Conservation (phyloP, 2,797 vertebrate species). For the Brachyrhaphis roseni region DNA sequence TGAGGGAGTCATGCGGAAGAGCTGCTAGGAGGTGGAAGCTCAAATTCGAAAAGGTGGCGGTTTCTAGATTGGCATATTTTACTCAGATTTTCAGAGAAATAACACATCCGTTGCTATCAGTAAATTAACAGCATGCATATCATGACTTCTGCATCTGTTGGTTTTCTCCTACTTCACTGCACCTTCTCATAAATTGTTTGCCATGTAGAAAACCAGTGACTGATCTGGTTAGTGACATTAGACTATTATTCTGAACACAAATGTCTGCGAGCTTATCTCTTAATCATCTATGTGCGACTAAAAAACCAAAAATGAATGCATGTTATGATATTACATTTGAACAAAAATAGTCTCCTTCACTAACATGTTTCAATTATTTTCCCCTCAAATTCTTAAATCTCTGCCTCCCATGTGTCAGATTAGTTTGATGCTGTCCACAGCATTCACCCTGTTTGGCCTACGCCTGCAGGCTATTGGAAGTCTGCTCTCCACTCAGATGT, state of each 20-base stretch:
- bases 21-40: too few species aligned
- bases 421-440: constrained; percentile 62
- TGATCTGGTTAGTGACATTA: not conserved
- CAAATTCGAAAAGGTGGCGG: too few species aligned
- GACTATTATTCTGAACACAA: not conserved
- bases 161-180: not conserved
- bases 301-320: not conserved
- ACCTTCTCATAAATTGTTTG: not conserved
- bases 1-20: too few species aligned
- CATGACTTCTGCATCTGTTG: not conserved
- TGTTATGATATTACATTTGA: constrained; percentile 9
- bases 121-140: not conserved
- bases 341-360: constrained; percentile 30
- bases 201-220: not conserved
- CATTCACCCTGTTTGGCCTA: constrained; percentile 45
- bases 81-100: not conserved
- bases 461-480: constrained; percentile 62
- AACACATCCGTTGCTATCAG: not conserved
- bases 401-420: constrained; percentile 63
- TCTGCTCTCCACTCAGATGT: constrained; percentile 68
- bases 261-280: not conserved
- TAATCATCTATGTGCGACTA: constrained; percentile 23
- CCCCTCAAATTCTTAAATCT: constrained; percentile 48
- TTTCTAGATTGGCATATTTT: not conserved
- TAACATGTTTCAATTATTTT: constrained; percentile 31